Evolutionary conservation across 2,113 vertebrate genomes (phyloP), one percentile per base, ranked within the genome.

Genomic region (Callionymus lyra): DNA sequence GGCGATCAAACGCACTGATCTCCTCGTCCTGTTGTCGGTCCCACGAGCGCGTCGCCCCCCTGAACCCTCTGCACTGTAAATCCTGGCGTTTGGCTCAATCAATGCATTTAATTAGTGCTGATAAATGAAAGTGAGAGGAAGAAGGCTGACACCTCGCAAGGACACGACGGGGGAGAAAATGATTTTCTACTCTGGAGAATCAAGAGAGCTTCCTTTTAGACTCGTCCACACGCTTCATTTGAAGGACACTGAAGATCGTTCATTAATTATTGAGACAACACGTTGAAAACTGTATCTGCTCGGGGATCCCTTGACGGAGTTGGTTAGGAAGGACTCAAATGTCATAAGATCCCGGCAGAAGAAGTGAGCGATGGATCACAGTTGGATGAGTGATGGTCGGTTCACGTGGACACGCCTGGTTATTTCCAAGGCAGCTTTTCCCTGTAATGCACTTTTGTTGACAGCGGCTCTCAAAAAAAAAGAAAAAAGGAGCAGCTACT

Each of bases 51-150:
- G 21, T 27, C 21, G 8, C 55, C 63, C 59, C 77, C 79, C n/a
- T n/a, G n/a, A n/a, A n/a, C n/a, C n/a, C n/a, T n/a, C n/a, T 85
- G 68, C 72, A 61, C 47, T 74, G 63, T 60, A 83, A 83, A 79
- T 79, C 72, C 65, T 40, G 36, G 68, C 70, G 76, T n/a, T 79
- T 61, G 51, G 35, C 72, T 70, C 71, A 84, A 85, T 92, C 90
- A 84, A 89, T 92, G 85, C 49, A 68, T 85, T 88, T 89, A 90
- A 92, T 91, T 91, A 91, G 85, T 81, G 83, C 73, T 87, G 90
- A 92, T 88, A 85, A 89, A 91, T 91, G 86, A 77, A 83, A 13
- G 70, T 32, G 38, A 77, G 80, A 71, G 76, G 80, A 82, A 44
- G 41, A 52, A 73, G 61, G 62, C 68, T 72, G 63, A 77, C 72